These are phyloP conservation scores for Neodiprion lecontei DNA, from an alignment of 1,140 invertebrate genomes.

Conservation along the genomic window DNA sequence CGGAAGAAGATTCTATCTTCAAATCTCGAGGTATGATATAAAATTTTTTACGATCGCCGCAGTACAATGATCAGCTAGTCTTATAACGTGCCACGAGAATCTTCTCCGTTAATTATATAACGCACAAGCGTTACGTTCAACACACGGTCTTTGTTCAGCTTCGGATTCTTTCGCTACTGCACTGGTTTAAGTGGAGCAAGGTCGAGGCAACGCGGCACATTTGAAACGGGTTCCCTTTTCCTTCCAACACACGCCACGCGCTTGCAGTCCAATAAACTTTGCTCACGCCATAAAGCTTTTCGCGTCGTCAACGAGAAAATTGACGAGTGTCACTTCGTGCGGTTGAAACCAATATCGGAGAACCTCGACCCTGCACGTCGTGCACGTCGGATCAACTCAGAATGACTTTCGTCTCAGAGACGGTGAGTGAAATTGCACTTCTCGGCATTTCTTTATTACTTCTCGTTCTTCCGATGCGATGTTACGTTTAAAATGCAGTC, in stretches of 20 bases:
- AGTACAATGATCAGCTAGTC: background rate
- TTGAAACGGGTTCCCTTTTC: constrained; percentile 21
- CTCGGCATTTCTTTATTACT: too few relatives aligned
- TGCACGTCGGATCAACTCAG: too few relatives aligned
- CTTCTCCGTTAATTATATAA: too few relatives aligned
- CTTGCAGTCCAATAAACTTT: background rate
- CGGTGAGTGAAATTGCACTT: too few relatives aligned
- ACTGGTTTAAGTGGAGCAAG: constrained; percentile 26
- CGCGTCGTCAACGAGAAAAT: background rate
- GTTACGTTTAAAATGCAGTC: too few relatives aligned
- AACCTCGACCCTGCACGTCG: too few relatives aligned
- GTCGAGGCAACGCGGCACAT: constrained; percentile 36
- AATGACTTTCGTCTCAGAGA: too few relatives aligned
- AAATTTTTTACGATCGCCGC: background rate
- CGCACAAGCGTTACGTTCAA: too few relatives aligned
- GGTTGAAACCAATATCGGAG: background rate
- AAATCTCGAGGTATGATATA: constrained; percentile 25
- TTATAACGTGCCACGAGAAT: too few relatives aligned
- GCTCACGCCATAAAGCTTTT: background rate
- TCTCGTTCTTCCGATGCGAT: too few relatives aligned
- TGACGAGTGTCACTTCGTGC: background rate
- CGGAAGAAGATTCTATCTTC: background rate
- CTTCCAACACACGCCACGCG: background rate
- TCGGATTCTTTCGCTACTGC: background rate
- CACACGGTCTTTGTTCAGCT: too few relatives aligned